Conservation (phyloP, 2,888 invertebrate species). For the Sphaerophoria taeniata region DNA sequence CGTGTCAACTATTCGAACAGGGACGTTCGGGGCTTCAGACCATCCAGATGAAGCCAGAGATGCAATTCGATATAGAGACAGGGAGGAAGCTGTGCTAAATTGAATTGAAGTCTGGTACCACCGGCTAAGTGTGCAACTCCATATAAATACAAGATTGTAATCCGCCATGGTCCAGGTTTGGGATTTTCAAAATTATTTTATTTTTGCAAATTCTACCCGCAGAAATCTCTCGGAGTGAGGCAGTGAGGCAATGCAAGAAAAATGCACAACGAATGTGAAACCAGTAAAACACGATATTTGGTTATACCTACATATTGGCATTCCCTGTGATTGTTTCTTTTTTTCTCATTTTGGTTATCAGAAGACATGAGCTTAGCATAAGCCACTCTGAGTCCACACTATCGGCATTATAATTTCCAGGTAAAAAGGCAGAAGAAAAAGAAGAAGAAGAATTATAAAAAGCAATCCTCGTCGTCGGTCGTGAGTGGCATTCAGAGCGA, state of each 20-base stretch:
- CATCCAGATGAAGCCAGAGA: slow-evolving; percentile 1
- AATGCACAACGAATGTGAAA: slow-evolving; percentile 65
- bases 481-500: slow-evolving; percentile 63
- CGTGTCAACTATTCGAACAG: not conserved
- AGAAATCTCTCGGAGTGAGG: slow-evolving; percentile 7
- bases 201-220: slow-evolving; percentile 12
- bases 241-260: slow-evolving; percentile 48
- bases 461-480: slow-evolving; percentile 41
- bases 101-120: slow-evolving; percentile 69
- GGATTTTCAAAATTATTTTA: slow-evolving; percentile 19
- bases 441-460: not conserved
- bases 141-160: slow-evolving; percentile 61
- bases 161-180: slow-evolving; percentile 60
- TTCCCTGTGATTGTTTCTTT: slow-evolving; percentile 6
- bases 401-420: not conserved
- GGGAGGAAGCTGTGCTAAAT: slow-evolving; percentile 36
- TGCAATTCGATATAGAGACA: slow-evolving; percentile 21
- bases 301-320: slow-evolving; percentile 60
- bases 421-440: slow-evolving; percentile 18
- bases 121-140: slow-evolving; percentile 63
- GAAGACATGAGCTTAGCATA: slow-evolving; percentile 36
- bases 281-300: slow-evolving; percentile 75
- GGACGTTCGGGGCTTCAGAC: not conserved
- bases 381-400: slow-evolving; percentile 23
- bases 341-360: slow-evolving; percentile 7